Evolutionary conservation across 2,113 vertebrate species (phyloP).

Genomic region (Cyanocitta stelleri): DNA sequence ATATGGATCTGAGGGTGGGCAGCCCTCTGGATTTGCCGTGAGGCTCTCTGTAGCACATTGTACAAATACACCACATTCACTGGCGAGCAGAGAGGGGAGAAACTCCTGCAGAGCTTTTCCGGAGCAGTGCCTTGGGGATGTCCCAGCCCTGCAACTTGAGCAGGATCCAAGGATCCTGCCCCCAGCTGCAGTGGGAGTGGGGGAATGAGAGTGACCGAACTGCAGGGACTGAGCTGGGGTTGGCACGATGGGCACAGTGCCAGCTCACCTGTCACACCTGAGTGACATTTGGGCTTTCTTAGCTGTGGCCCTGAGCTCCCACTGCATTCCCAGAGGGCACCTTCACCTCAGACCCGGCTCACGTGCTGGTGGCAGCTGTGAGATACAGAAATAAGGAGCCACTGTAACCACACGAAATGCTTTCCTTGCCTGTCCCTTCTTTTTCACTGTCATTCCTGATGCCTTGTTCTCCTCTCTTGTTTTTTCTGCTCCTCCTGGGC

Average conservation of each 20-base stretch:
- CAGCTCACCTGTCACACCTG: background rate
- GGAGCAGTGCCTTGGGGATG: accelerated
- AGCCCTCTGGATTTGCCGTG: accelerated
- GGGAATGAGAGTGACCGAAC: background rate
- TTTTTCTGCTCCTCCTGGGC: background rate
- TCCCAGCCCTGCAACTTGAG: background rate
- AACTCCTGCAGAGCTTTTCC: background rate
- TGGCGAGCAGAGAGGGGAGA: background rate
- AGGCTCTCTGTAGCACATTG: accelerated
- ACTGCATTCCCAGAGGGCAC: background rate
- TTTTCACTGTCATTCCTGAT: background rate
- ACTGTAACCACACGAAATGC: background rate
- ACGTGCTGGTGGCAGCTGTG: background rate
- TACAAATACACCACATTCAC: background rate
- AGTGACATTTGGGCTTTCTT: background rate
- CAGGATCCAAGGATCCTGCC: background rate
- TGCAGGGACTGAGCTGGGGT: accelerated
- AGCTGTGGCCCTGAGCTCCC: background rate
- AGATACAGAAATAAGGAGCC: background rate
- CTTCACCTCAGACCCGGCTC: background rate
- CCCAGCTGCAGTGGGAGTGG: accelerated
- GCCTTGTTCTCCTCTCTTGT: background rate
- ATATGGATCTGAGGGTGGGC: background rate
- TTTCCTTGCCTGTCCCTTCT: background rate
- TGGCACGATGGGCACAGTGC: background rate